Percentiles rank a stretch among this genome's conserved stretches.
Evolutionary conservation across 2,797 vertebrate species (phyloP).

Genomic region (Rhinogobio ventralis): DNA sequence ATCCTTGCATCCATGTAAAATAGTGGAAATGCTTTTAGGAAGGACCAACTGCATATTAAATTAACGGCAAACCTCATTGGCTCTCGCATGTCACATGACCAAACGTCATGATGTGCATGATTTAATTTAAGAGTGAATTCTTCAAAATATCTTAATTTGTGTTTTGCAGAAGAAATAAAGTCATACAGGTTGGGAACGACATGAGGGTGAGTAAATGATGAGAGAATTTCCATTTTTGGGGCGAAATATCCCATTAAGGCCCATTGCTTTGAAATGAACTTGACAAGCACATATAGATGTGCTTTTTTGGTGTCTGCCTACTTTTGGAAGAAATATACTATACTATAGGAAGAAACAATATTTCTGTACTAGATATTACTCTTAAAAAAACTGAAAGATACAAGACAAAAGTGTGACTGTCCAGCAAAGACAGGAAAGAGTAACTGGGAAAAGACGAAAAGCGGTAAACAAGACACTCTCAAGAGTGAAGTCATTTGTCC

Average conservation of each 20-base stretch:
- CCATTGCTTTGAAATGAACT: background rate
- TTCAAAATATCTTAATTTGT: background rate
- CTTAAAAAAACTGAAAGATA: background rate
- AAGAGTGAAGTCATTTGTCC: conserved; percentile 73
- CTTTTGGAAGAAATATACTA: background rate
- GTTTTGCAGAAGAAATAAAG: background rate
- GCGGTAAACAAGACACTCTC: conserved; percentile 71
- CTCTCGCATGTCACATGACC: background rate
- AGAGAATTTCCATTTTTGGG: background rate
- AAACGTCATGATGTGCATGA: background rate
- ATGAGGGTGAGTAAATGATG: background rate
- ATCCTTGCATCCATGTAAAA: background rate
- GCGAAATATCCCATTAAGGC: background rate
- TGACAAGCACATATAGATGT: background rate
- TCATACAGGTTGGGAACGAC: background rate
- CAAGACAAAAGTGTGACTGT: background rate
- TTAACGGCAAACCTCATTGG: background rate
- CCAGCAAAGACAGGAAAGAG: conserved; percentile 12
- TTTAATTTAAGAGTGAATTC: background rate
- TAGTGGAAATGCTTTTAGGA: background rate
- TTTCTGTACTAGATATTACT: background rate
- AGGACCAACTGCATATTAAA: background rate
- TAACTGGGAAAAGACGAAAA: conserved; percentile 40
- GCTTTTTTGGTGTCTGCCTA: background rate
- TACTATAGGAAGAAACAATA: background rate